These are phyloP conservation scores for Oopsacas minuta DNA, from an alignment of 37 sponge, comb jelly and placozoan genomes.

Conservation along the genomic window DNA sequence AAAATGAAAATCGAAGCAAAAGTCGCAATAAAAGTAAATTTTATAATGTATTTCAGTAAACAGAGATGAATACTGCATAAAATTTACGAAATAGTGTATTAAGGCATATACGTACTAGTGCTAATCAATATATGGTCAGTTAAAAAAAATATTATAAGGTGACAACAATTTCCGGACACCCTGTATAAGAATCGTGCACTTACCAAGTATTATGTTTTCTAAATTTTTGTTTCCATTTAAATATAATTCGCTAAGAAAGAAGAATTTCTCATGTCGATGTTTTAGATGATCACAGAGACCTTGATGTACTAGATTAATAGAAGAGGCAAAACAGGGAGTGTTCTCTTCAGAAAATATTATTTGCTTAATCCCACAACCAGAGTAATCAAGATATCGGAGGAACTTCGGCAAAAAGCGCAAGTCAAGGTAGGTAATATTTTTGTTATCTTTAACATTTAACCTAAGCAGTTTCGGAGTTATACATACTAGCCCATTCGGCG, in stretches of 20 bases:
- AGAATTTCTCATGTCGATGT: not conserved
- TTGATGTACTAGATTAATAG: not conserved
- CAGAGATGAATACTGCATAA: too few species aligned
- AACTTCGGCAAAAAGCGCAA: not conserved
- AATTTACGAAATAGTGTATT: too few species aligned
- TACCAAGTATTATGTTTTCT: constrained; percentile 1
- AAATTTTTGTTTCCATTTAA: not conserved
- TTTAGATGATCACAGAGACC: not conserved
- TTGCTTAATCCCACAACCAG: not conserved
- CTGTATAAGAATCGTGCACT: not conserved
- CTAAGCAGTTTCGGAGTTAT: not conserved
- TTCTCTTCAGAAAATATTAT: not conserved
- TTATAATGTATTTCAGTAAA: too few species aligned
- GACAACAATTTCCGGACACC: too few species aligned
- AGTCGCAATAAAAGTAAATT: too few species aligned
- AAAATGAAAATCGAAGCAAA: too few species aligned
- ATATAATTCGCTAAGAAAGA: not conserved
- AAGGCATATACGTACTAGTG: too few species aligned
- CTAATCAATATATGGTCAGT: too few species aligned
- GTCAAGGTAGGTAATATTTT: not conserved
- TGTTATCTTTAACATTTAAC: not conserved
- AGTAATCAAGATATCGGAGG: constrained; percentile 5
- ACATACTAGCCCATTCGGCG: not conserved
- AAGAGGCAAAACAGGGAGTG: not conserved
- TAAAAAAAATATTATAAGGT: too few species aligned